Evolutionary conservation across 2,113 vertebrate genomes (phyloP), one percentile per base, ranked within the genome.

Genomic region (Notothenia coriiceps): DNA sequence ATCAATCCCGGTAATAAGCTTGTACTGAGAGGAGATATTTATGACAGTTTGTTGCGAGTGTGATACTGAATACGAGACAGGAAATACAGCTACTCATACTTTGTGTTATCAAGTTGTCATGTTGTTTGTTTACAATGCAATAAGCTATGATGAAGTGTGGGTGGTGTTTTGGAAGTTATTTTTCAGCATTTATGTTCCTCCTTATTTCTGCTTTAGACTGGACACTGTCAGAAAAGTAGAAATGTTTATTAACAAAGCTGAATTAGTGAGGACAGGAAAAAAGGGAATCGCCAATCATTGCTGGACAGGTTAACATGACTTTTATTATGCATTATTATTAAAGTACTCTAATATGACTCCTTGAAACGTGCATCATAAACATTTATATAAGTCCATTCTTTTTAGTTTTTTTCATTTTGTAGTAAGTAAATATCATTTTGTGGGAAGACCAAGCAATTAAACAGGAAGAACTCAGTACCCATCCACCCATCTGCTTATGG

Each of bases 121-220:
- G 71, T 57, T 85, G 76, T 80, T 83, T 84, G 76, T 88, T 89
- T 85, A 80, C 65, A 74, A 40, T 46, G 46, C 56, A 83, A 82
- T 77, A 62, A 63, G 14, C 46, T 33, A 52, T 67, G 79, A 74
- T 80, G 49, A 79, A 83, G 70, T 66, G 75, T 73, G n/a, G 65
- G 20, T 73, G 66, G 59, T 82, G 56, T 66, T 87, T 70, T 51
- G 35, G 14, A 72, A 69, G 54, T 64, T 43, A 82, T 82, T 76
- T 84, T 18, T 65, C 55, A 35, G 33, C 69, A 49, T 55, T 75
- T 20, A 55, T 69, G 80, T 76, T 86, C 74, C 40, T 80, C 40
- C 55, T 55, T 22, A 55, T 83, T 71, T 61, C 46, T 62, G 8
- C 2, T 70, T 29, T 20, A 2, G 10, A 67, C 65, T 51, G 35